Base-by-base conservation (phyloP, 2,797 vertebrate genomes). In the Trachurus trachurus region DNA sequence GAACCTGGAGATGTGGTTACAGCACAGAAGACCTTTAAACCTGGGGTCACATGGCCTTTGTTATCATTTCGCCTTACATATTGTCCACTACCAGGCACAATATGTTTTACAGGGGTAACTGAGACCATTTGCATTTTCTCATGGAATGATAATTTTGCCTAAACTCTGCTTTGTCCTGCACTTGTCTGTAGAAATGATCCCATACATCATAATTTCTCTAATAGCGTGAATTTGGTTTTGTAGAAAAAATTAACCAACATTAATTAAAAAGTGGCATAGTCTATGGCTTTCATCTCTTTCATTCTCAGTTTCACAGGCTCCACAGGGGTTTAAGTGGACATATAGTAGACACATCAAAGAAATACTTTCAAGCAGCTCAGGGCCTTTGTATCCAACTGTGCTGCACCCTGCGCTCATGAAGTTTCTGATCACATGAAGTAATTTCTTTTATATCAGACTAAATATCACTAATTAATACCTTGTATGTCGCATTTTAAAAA, bases 11-110 rank as follows among this genome's bases (percentile, higher is more conserved):
- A 40, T 16, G 19, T 49, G 39, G 67, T 61, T 29, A 22, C 17
- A n/a, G 59, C 5, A 5, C 12, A 70, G 69, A 16, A 4, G 59
- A 78, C 59, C 42, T 74, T 57, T 77, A 21, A 75, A 75, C 67
- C 50, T 3, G 9, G 13, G 40, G 47, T 62, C 52, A 22, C 11
- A 9, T n/a, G 12, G 53, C 61, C 39, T 78, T 57, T 39, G 16
- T 58, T 5, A 22, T 65, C 17, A 34, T 63, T 54, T 64, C 34
- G 15, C 47, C 17, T 42, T 22, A 10, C 26, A 31, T 31, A 17
- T 70, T 21, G 31, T 7, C 19, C 8, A n/a, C 8, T 40, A 34
- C 47, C 29, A 72, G 26, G 47, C 21, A 69, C 7, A 53, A 4
- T 4, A 1, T 13, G 16, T 16, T 49, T 60, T 29, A 69, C 42